These are phyloP conservation scores for Sebastes hubbsi DNA, from an alignment of 2,797 vertebrate genomes.

Conservation along the genomic window DNA sequence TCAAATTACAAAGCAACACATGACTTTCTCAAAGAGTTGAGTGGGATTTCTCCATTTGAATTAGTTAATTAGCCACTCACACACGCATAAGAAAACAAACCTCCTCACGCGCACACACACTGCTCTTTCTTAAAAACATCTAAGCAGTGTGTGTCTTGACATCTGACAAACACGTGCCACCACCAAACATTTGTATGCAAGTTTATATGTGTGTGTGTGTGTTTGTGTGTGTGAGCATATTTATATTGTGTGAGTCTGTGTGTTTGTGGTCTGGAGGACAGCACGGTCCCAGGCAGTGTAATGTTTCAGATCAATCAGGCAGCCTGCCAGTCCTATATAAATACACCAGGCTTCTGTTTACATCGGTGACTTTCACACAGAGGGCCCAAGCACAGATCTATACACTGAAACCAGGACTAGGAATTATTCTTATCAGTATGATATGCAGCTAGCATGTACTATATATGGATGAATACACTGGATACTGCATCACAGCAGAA, in stretches of 20 bases:
- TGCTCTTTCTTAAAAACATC: not conserved
- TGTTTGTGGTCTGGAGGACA: slow-evolving; percentile 34
- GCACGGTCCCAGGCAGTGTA: slow-evolving; percentile 14
- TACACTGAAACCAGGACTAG: not conserved
- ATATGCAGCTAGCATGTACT: not conserved
- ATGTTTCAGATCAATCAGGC: slow-evolving; percentile 65
- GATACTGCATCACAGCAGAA: not conserved
- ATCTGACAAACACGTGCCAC: not conserved
- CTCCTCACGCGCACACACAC: not conserved
- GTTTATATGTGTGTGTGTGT: not conserved
- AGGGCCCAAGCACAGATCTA: slow-evolving; percentile 15
- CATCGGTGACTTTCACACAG: slow-evolving; percentile 45
- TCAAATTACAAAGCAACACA: not conserved
- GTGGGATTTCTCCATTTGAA: not conserved
- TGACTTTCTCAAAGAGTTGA: not conserved
- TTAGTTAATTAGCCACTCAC: not conserved
- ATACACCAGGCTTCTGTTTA: slow-evolving; percentile 51
- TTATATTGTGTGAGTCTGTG: slow-evolving; percentile 10
- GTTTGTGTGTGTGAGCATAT: slow-evolving; percentile 6
- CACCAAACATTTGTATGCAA: not conserved
- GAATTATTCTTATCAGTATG: not conserved
- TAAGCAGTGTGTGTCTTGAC: not conserved
- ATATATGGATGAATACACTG: not conserved
- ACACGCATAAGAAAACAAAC: not conserved
- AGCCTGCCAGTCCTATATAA: slow-evolving; percentile 46